phyloP scores from a whole-genome alignment of 2,797 vertebrate species.

The Cossypha caffra region DNA sequence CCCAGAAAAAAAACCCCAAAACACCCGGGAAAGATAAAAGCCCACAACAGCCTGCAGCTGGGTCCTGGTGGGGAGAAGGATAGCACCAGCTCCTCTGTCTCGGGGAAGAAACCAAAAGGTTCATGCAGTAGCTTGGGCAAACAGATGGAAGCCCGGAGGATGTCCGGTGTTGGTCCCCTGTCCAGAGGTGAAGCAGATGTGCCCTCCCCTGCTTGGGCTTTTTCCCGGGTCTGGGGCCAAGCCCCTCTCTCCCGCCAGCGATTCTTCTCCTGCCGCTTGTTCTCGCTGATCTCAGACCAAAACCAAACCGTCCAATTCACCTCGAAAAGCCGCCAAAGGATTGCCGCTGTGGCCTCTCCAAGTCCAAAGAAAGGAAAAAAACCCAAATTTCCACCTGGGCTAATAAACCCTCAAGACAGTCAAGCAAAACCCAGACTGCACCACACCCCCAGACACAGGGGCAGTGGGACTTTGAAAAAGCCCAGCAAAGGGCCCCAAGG shows the following conservation, averaged over 20 bases:
- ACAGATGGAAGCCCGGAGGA: too few species aligned
- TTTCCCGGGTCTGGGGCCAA: neutral
- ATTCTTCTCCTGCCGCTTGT: neutral
- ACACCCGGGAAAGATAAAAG: neutral
- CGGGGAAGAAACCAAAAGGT: neutral
- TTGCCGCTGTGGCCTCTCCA: neutral
- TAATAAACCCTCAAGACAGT: neutral
- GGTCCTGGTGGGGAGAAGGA: neutral
- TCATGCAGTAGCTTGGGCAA: neutral
- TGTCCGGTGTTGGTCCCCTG: too few species aligned
- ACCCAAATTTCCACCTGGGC: neutral
- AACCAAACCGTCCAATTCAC: neutral
- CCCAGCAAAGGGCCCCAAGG: neutral
- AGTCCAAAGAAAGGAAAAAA: neutral
- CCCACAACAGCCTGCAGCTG: accelerated
- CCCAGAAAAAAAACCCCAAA: neutral
- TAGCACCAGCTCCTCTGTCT: neutral
- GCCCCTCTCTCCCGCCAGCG: accelerated
- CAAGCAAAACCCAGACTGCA: neutral
- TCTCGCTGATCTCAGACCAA: neutral
- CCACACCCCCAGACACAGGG: accelerated
- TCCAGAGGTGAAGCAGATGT: neutral
- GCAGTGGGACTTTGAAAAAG: neutral
- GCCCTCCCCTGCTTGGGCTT: accelerated
- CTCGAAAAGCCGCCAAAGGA: neutral